Base-by-base conservation (phyloP, 1,140 invertebrate species). In the Drosophila quadrilineata region DNA sequence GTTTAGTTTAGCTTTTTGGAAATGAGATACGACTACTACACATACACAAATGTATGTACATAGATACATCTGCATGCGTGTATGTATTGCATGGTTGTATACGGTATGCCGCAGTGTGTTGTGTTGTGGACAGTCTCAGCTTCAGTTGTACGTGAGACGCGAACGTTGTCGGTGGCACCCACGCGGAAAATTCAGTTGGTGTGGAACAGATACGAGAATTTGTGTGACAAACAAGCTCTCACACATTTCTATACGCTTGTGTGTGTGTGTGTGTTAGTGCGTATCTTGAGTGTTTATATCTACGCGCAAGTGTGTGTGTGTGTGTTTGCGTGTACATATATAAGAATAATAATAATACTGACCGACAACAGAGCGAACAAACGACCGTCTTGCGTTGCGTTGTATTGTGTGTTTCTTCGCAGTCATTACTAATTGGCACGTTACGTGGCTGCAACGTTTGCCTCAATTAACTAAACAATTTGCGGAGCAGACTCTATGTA, bases 1-100 rank as follows among this genome's bases (percentile, higher is more conserved):
- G 76, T 82, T 82, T 82, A 84, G 76, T 84, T 82, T 76, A 76
- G 76, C 77, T 82, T 76, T 80, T 84, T 77, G 69, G 64, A 82
- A 82, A 53, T 38, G 40, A 50, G 57, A 58, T 36, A 67, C 57
- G 24, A 46, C 6, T 33, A 10, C n/a, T 10, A 17, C 10, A 10
- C 2, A 45, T 19, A 66, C 14, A 16, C 17, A 28, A 10, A 28
- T 29, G 10, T 16, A 31, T 21, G 38, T 35, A 19, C 21, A 6
- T 29, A 10, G n/a, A 10, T 29, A 12, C 43, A 29, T 49, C 17
- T 31, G 24, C 24, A 2, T 41, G n/a, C 35, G 33, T 54, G 59
- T n/a, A 1, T 40, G 26, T 24, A 10, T 41, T 38, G 24, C 22
- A 53, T 28, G 52, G n/a, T n/a, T 26, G 24, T 31, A 31, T 53